Base-by-base conservation (phyloP, 2,888 invertebrate genomes). In the Lysandra bellargus region DNA sequence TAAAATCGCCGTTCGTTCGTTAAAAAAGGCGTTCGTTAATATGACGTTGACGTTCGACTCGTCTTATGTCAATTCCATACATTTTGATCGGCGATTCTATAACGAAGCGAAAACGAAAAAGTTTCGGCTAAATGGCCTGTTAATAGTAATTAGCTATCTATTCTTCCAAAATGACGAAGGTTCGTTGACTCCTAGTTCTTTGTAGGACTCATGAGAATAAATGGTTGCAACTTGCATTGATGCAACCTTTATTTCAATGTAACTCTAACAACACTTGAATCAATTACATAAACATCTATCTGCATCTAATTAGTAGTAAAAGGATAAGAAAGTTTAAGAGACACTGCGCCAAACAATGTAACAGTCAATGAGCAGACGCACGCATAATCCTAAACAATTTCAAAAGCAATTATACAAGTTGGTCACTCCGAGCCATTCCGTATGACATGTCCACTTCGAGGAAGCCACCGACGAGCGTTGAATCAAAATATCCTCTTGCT, bases 401-500 rank as follows among this genome's bases (percentile, higher is more conserved):
- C 82, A 82, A 83, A 83, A 82, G 78, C 80, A 80, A 80, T 81
- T 79, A 81, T 80, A 81, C 82, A 81, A 79, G 78, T 82, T 82
- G 83, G 81, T 80, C 83, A 86, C 85, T 85, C 87, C 84, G 83
- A 83, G 81, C 85, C 83, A 83, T 81, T 83, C 81, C 83, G 83
- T 85, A 86, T 84, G 86, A 86, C 86, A 85, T 86, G 87, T 85
- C 85, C 87, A 88, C 88, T 93, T 92, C 93, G 90, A 88, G 92
- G 93, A 93, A 93, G 91, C 90, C 80, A 82, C 83, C 85, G 85
- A 92, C 93, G 91, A 89, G 88, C 87, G 86, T 84, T 90, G 93
- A 91, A 93, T 93, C 88, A 88, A 90, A 93, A 93, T 91, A 91
- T 89, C 88, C 88, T 92, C 91, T 89, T 89, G 88, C 85, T 83